Base-by-base conservation (phyloP, 1,140 invertebrate genomes). In the Drosophila ohnishii region DNA sequence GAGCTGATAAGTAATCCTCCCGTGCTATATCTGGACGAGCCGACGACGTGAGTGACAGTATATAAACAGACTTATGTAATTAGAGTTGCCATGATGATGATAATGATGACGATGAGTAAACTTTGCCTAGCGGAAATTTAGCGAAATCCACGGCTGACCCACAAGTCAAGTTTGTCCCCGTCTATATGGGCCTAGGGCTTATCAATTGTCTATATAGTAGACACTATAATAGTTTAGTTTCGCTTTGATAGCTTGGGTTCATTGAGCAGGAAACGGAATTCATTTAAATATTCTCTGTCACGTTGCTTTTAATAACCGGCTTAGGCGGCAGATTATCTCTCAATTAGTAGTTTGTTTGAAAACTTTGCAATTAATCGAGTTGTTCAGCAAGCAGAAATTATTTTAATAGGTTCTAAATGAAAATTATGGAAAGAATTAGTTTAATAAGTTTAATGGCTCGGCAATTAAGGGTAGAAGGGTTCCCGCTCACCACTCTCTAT, bases 1-100 rank as follows among this genome's bases (percentile, higher is more conserved):
- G 96, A 96, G 91, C 90, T 96, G 65, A 93, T 98, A 53, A 97
- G 96, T 85, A 97, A 98, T 92, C 97, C 97, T 8, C 96, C 97
- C 5, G 93, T 98, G 9, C 95, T 98, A 93, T 97, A 98, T 92
- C 95, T 98, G 79, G 97, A 98, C 91, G 97, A 98, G 91, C 97
- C 97, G 44, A 98, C 97, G 6, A 98, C 96, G 97, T 98, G 91
- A 94, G 93, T 92, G 77, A 57, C 47, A 59, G 51, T 45, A 35
- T 65, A 80, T 45, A 47, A 22, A 30, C 48, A 48, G 14, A 48
- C 35, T 70, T 57, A 48, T 71, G 44, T 56, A 75, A 66, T 75
- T 67, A 42, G 47, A 58, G 53, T 75, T 32, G 67, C 64, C 50
- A 53, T 65, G 53, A 25, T 57, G 55, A 25, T 66, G 48, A 25